phyloP scores from a whole-genome alignment of 1,140 invertebrate species.

The Vollenhovia emeryi region DNA sequence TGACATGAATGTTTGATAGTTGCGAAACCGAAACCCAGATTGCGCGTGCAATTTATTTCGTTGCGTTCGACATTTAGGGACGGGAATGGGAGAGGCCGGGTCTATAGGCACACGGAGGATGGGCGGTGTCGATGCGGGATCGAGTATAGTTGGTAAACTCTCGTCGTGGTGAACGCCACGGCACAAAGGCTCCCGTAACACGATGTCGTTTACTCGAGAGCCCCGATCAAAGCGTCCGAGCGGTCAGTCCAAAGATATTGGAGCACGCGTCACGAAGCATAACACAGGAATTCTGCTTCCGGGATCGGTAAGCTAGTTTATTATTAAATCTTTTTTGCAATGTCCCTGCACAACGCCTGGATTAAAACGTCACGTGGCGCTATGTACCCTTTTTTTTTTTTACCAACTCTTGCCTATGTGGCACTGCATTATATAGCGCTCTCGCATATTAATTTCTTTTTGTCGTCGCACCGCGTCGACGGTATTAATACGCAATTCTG shows the following conservation, averaged over 20 bases:
- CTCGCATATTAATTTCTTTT: slow-evolving; percentile 3
- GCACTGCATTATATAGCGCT: not conserved
- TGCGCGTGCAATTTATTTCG: slow-evolving; percentile 26
- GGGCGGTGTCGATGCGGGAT: slow-evolving; percentile 30
- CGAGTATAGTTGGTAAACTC: slow-evolving; percentile 50
- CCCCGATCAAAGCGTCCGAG: slow-evolving; percentile 45
- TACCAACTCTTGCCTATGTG: not conserved
- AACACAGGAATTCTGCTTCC: slow-evolving; percentile 53
- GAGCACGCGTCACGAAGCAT: slow-evolving; percentile 42
- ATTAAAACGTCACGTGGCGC: slow-evolving; percentile 22
- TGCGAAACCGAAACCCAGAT: slow-evolving; percentile 33
- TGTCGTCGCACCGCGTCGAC: not conserved
- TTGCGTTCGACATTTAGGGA: slow-evolving; percentile 39
- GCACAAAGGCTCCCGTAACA: slow-evolving; percentile 46
- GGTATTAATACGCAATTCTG: not conserved
- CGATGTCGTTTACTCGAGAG: slow-evolving; percentile 58
- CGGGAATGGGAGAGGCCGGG: slow-evolving; percentile 8
- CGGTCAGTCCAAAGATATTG: slow-evolving; percentile 58
- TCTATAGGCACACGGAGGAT: slow-evolving; percentile 46
- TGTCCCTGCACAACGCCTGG: not conserved
- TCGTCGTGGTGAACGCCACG: slow-evolving; percentile 23
- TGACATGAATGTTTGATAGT: slow-evolving; percentile 52
- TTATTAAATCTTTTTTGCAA: slow-evolving; percentile 51
- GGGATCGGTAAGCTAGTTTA: slow-evolving; percentile 13
- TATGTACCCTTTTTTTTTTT: slow-evolving; percentile 8